Evolutionary conservation across 2,888 invertebrate genomes (phyloP).

Genomic region (Eucriotettix oculatus): DNA sequence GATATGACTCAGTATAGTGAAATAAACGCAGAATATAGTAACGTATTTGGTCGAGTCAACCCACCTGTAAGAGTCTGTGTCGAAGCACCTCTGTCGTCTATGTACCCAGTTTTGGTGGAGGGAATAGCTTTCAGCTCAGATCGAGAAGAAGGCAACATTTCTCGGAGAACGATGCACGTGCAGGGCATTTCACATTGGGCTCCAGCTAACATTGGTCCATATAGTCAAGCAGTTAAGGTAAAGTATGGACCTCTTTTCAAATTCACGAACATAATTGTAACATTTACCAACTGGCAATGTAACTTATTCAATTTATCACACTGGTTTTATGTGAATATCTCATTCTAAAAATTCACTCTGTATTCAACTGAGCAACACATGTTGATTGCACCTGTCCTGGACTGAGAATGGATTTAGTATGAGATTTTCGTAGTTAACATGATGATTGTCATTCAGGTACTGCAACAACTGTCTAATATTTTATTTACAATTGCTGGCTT

Average conservation of each 20-base stretch:
- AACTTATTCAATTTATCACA: too few species aligned
- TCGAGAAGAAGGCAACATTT: background rate
- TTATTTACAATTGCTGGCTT: too few species aligned
- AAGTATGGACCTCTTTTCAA: conserved; percentile 17
- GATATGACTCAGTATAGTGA: conserved; percentile 64
- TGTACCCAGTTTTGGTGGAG: conserved; percentile 60
- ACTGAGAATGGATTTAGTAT: too few species aligned
- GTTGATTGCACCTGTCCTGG: too few species aligned
- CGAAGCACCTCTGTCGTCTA: conserved; percentile 52
- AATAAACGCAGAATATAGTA: conserved; percentile 61
- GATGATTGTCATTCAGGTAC: too few species aligned
- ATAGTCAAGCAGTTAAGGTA: conserved; percentile 81
- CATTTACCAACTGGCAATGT: too few species aligned
- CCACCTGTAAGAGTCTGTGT: conserved; percentile 71
- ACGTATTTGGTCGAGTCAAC: conserved; percentile 53
- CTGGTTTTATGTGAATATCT: too few species aligned
- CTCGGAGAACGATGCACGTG: conserved; percentile 71
- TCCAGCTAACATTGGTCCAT: conserved; percentile 93
- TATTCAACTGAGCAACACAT: too few species aligned
- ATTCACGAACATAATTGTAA: too few species aligned
- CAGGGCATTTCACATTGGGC: conserved; percentile 95
- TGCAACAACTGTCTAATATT: too few species aligned
- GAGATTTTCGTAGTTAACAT: too few species aligned
- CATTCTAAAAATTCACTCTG: too few species aligned
- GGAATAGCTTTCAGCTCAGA: conserved; percentile 42